Base-by-base conservation (phyloP, 1,140 invertebrate genomes). In the Acromyrmex echinatior region DNA sequence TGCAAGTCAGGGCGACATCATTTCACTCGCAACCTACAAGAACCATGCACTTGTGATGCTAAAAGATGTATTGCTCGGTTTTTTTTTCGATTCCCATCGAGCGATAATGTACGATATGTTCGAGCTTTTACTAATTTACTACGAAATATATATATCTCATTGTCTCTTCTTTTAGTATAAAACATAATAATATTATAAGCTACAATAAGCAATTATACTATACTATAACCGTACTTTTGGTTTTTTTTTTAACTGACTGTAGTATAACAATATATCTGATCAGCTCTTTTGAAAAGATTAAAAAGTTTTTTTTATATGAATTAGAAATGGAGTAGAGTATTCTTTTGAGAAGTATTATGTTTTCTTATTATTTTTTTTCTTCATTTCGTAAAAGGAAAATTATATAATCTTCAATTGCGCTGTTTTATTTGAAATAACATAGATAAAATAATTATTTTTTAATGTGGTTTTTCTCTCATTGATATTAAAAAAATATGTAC, bases 1-100 rank as follows among this genome's bases (percentile, higher is more conserved):
- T 78, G 88, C 53, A 76, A 82, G 51, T 87, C 58, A 39, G 18
- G 51, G 60, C 71, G 87, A 89, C 87, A 87, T 71, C 73, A 84
- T 89, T 90, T 80, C 21, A 45, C 66, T 77, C 78, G 60, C 51
- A 82, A 62, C 45, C 71, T 87, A 31, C 77, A 21, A 81, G 21
- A 16, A 79, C 65, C 51, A 49, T 16, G 60, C 56, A 76, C 45
- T 82, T 31, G 63, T 81, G 79, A 81, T 81, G 28, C 60, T 63
- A 71, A 28, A 60, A 85, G 25, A 74, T 51, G 45, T 77, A 77
- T 77, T 51, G 58, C 45, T 28, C 10, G 3, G 12, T 84, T 76
- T 70, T 70, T 65, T 73, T 63, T 73, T 84, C 58, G 18, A 12
- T n/a, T 45, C n/a, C 2, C 21, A 45, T 81, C 65, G 65, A 70